Base-by-base conservation (phyloP, 2,113 vertebrate genomes). In the Amblyornis subalaris region DNA sequence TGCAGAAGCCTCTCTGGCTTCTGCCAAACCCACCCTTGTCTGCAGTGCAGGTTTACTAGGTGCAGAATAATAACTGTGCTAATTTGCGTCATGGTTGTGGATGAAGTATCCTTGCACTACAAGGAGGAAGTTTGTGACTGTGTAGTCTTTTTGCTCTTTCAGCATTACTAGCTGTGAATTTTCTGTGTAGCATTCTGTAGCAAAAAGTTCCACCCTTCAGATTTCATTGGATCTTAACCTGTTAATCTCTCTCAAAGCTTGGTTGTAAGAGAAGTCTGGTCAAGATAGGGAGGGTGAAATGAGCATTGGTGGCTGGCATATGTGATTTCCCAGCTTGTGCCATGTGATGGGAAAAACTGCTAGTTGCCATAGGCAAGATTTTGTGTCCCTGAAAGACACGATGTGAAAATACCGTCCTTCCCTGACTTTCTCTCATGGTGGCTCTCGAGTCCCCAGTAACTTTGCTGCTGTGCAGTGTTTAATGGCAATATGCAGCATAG, bases 381-480 rank as follows among this genome's bases (percentile, higher is more conserved):
- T 55, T 69, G 25, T 93, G 69, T 44, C 25, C 8, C 45, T 85
- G 65, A 53, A 54, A 84, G 70, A 67, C 23, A 8, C 0, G 0
- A 24, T 33, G 20, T 90, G 71, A 90, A 78, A 91, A 76, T 57
- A 42, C 36, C 33, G 10, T 54, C 50, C 29, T 85, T 89, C 51
- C 47, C 71, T 94, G 74, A 38, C 60, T 92, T 73, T 71, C 7
- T 89, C 5, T 48, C 5, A 5, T 50, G 38, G 5, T 60, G 61
- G 33, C 47, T 90, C 22, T 44, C 0, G 0, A 35, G 19, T 28
- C 29, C 36, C 17, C n/a, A 18, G 48, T 47, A 36, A 4, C n/a
- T 87, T 50, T 53, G 36, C 44, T 74, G 47, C 74, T 55, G 15
- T 65, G 31, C 4, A 1, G 23, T 33, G 21, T 73, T 77, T 54